Evolutionary conservation across 2,888 invertebrate species (phyloP).

Genomic region (Drosophila mulleri): DNA sequence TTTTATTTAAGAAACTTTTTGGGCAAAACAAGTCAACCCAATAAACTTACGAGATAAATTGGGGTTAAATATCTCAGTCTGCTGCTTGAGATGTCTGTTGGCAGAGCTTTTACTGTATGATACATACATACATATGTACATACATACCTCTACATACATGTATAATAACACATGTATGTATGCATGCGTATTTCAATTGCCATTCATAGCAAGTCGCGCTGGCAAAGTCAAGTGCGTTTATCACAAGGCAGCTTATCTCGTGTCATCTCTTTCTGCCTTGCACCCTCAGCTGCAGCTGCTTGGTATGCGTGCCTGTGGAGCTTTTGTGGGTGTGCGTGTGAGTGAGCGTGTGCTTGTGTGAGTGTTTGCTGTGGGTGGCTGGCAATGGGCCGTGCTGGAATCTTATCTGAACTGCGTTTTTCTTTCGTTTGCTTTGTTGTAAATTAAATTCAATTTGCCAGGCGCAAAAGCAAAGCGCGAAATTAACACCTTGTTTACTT

Average conservation of each 20-base stretch:
- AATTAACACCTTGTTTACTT: constrained; percentile 77
- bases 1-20: neutral
- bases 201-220: constrained; percentile 54
- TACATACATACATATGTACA: neutral
- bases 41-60: neutral
- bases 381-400: constrained; percentile 44
- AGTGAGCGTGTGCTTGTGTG: constrained; percentile 16
- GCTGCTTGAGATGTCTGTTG: constrained; percentile 7
- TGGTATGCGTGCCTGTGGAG: constrained; percentile 54
- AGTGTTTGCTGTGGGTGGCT: constrained; percentile 31
- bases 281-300: constrained; percentile 17
- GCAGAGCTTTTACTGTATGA: constrained; percentile 12
- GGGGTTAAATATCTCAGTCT: neutral
- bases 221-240: constrained; percentile 73
- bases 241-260: constrained; percentile 59
- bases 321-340: constrained; percentile 36
- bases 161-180: neutral
- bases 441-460: constrained; percentile 67
- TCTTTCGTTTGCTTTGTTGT: constrained; percentile 38
- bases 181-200: constrained; percentile 47
- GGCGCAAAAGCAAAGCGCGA: constrained; percentile 48
- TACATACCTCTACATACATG: no score
- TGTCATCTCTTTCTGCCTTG: constrained; percentile 50
- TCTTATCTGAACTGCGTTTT: constrained; percentile 61
- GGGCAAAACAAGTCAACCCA: neutral